Evolutionary conservation across 2,888 invertebrate genomes (phyloP), one percentile per base, ranked within the genome.

Genomic region (Cataglyphis cursor): DNA sequence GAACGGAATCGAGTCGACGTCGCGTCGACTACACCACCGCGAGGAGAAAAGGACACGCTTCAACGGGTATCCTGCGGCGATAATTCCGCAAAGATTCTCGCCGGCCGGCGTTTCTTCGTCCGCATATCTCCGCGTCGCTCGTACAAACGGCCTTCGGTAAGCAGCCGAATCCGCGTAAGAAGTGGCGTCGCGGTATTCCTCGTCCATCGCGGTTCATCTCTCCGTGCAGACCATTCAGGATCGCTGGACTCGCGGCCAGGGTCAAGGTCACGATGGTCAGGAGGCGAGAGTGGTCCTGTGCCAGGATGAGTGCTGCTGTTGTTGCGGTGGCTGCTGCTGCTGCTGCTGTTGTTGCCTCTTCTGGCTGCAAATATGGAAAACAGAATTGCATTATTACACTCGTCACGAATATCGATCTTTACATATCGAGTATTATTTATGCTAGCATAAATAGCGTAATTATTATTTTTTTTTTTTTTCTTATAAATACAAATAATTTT

Each of bases 311-410:
- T 93, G 92, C 28, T 90, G 90, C 35, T 90, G 90, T 15, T 91
- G 91, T 38, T 87, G 90, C 5, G 89, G 89, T 6, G 66, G 68
- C 28, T 35, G 84, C 0, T 92, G 93, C 48, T 90, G 91, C 8
- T 92, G 92, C 41, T 92, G 92, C 24, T 91, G 92, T 62, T 86
- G 88, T 1, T 96, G 96, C 95, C 64, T 95, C 95, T 89, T 95
- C 95, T 89, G 95, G 88, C 86, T 92, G 92, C 41, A 92, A 93
- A 51, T 8, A 87, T n/a, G 28, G 82, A 80, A 51, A 88, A 85
- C 5, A 85, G 65, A 44, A 44, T 82, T 61, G 51, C 82, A 85
- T 76, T 85, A 87, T 74, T 89, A 91, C 65, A 84, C 82, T 88
- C 70, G 64, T 85, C 38, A 35, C 9, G n/a, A 65, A 28, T 38